A percentile compares a stretch with the other conserved stretches of the same genome.
Conservation (phyloP, 23 tunicate species). For the Phallusia fumigata region DNA sequence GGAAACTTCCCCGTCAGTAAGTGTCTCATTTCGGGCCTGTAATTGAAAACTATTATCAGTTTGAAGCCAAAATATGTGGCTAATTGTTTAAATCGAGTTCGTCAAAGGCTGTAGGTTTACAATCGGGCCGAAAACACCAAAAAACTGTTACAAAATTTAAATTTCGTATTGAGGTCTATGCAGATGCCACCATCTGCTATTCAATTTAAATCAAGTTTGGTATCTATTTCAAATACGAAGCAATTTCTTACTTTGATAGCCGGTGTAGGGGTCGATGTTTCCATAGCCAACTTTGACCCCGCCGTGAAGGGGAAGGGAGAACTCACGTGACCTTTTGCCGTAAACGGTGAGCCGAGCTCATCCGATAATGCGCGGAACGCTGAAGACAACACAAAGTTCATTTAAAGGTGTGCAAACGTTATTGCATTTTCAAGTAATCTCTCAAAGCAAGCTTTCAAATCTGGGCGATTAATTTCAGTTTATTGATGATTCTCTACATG, state of each 20-base stretch:
- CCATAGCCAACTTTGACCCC: background rate
- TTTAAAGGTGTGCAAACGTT: too few relatives aligned
- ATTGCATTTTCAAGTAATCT: too few relatives aligned
- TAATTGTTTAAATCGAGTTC: background rate
- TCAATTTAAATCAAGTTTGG: too few relatives aligned
- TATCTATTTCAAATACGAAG: too few relatives aligned
- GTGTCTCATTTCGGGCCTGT: background rate
- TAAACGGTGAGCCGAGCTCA: constrained; percentile 80
- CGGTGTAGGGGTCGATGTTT: constrained; percentile 22
- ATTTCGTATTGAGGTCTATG: too few relatives aligned
- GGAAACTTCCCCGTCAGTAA: background rate
- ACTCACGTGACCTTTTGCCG: constrained; percentile 60
- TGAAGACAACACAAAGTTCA: constrained; percentile 19
- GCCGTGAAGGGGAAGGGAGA: constrained; percentile 78
- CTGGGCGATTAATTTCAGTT: too few relatives aligned
- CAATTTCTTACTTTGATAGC: constrained; percentile 45
- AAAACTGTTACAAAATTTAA: too few relatives aligned
- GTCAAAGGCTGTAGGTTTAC: background rate
- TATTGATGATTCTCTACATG: too few relatives aligned
- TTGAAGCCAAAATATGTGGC: background rate
- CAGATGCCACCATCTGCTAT: too few relatives aligned
- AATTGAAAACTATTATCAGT: background rate
- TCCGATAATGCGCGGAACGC: constrained; percentile 62
- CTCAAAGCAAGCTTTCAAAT: too few relatives aligned
- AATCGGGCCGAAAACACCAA: too few relatives aligned